phyloP scores from a whole-genome alignment of 2,797 vertebrate genomes.

The Tangara arthus region DNA sequence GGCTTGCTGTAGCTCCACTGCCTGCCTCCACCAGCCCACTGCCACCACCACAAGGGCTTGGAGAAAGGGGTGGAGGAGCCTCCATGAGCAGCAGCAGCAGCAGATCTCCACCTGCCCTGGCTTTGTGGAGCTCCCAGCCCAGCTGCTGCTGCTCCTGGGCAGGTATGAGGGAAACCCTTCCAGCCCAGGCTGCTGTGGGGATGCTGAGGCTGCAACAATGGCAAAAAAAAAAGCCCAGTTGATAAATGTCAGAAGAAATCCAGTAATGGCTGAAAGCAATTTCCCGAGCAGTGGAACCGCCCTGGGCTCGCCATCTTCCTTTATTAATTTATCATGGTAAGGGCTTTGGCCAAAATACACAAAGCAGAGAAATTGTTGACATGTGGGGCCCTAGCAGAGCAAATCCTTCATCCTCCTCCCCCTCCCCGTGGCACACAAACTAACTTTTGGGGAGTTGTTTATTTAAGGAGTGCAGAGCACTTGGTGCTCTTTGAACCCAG shows the following conservation, averaged over 20 bases:
- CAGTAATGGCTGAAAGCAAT: conserved; percentile 98
- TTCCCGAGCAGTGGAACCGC: conserved; percentile 84
- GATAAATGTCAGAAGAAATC: conserved; percentile 92
- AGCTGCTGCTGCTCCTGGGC: not conserved
- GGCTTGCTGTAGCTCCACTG: not conserved
- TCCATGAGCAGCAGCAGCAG: not conserved
- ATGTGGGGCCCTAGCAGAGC: conserved; percentile 89
- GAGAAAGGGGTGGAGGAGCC: not conserved
- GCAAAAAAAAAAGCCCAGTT: conserved; percentile 80
- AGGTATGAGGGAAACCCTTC: not conserved
- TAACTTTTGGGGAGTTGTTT: conserved; percentile 84
- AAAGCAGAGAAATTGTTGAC: conserved; percentile 98
- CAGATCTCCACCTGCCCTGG: not conserved
- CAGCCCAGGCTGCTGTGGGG: not conserved
- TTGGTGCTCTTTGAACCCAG: conserved; percentile 77
- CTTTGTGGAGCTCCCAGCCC: not conserved
- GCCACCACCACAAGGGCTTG: not conserved
- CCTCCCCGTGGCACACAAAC: conserved; percentile 77
- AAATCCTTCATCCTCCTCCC: conserved; percentile 84
- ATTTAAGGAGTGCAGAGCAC: conserved; percentile 84
- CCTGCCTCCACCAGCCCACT: not conserved
- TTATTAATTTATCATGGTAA: conserved; percentile 97
- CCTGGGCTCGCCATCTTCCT: conserved; percentile 90
- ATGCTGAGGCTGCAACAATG: conserved; percentile 12
- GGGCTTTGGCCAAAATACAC: conserved; percentile 95